Percentiles rank a stretch among this genome's conserved stretches.
Conservation (phyloP, 53 echinoderm and acorn worm species). For the Holothuria scabra region DNA sequence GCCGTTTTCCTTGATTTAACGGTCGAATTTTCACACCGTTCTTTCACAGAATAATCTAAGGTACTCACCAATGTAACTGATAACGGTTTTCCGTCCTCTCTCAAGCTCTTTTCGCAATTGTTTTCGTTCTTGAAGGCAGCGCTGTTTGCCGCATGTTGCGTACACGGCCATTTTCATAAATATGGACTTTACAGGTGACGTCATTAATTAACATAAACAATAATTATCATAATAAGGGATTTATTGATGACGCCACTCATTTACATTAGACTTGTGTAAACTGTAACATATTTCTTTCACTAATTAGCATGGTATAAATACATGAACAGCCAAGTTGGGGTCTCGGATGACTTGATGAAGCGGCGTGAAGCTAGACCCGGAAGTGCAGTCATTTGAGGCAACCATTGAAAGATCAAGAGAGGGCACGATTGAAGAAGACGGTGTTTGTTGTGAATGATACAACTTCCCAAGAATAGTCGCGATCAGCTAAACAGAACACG, state of each 20-base stretch:
- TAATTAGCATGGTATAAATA: conserved; percentile 11
- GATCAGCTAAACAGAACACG: no score
- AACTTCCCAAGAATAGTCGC: no score
- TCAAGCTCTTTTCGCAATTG: conserved; percentile 99
- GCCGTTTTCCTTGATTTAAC: conserved; percentile 14
- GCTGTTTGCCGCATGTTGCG: conserved; percentile 90
- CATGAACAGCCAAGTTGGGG: no score
- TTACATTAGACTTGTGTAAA: conserved; percentile 17
- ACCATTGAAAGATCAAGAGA: no score
- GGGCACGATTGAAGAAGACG: no score
- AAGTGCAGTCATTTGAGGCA: no score
- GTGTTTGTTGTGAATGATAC: no score
- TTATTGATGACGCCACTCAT: conserved; percentile 42
- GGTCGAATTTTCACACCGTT: conserved; percentile 6
- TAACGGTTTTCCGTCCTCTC: conserved; percentile 96
- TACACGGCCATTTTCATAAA: conserved; percentile 98
- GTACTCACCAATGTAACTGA: conserved; percentile 93
- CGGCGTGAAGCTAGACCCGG: no score
- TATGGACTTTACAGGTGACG: conserved; percentile 73
- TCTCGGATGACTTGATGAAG: no score
- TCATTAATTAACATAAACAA: conserved; percentile 56
- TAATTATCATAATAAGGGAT: conserved; percentile 47
- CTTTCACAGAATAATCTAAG: conserved; percentile 39
- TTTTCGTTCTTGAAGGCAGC: conserved; percentile 98
- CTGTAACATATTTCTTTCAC: conserved; percentile 23